Base-by-base conservation (phyloP, 1,140 invertebrate species). In the Aphelenchoides fujianensis region DNA sequence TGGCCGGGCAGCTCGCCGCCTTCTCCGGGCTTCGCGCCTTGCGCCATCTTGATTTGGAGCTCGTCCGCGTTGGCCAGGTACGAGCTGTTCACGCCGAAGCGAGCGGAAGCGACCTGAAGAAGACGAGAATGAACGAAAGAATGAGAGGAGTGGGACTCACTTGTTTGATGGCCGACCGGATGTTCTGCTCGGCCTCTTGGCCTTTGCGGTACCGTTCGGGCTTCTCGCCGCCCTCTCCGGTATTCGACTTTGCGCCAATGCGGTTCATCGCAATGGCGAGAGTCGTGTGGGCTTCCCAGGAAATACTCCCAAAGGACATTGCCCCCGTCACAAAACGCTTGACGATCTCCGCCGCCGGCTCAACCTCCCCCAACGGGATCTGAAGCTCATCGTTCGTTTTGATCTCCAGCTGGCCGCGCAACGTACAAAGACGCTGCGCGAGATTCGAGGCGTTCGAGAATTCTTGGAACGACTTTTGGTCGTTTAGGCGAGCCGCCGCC, bases 1-100 rank as follows among this genome's bases (percentile, higher is more conserved):
- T 90, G 91, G 78, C 93, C 91, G 0, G 94, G 94, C 16, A 97
- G 85, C 86, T 97, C 93, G 28, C 94, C 94, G 52, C 93, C 94
- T 87, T 96, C 93, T 1, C 94, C 94, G 0, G 94, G 94, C 82
- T 97, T 97, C 27, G 94, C 94, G 16, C 94, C 94, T 86, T 97
- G 94, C n/a, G 94, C 94, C 93, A 97, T 96, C 87, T 97, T 97
- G 82, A 97, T 97, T 86, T 97, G 94, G 63, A 97, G 83, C 85
- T 96, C 94, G 86, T 97, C 93, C 16, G 95, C 92, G 87, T 98
- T 92, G 5, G 94, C 93, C 32, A 98, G 86, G 84, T 99, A 98
- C 0, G 94, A 91, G 41, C 93, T 93, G 0, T 95, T 98, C 0
- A 99, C 96, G 23, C 96, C 96, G 87, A 99, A 99, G 62, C 96